A percentile compares a stretch with the other conserved stretches of the same genome.
Evolutionary conservation across 2,113 vertebrate species (phyloP).

Genomic region (Daphoenositta chrysoptera): DNA sequence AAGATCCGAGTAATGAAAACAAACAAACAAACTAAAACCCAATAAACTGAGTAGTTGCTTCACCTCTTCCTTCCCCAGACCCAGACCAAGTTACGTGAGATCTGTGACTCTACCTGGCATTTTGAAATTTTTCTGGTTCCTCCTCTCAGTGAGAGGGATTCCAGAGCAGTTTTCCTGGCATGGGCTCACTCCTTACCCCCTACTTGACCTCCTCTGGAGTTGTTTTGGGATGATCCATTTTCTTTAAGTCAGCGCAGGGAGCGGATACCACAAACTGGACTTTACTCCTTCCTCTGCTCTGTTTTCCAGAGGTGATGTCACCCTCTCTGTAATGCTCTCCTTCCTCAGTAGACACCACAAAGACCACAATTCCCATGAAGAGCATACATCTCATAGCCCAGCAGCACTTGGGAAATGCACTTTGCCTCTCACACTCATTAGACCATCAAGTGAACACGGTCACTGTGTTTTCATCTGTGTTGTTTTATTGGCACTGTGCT

Average conservation of each 20-base stretch:
- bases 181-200: neutral
- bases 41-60: neutral
- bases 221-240: conserved; percentile 1
- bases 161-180: neutral
- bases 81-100: neutral
- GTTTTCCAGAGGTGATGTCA: conserved; percentile 39
- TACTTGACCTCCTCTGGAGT: neutral
- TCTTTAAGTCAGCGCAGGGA: neutral
- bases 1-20: neutral
- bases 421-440: neutral
- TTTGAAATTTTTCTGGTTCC: neutral
- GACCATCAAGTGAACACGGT: neutral
- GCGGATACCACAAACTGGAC: neutral
- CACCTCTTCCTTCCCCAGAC: neutral
- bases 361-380: conserved; percentile 31
- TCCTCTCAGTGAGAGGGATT: neutral
- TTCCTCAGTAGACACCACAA: neutral
- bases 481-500: neutral
- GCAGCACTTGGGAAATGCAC: neutral
- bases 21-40: neutral
- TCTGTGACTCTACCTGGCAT: neutral
- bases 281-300: neutral
- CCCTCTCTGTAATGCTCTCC: neutral
- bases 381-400: neutral
- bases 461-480: neutral